Evolutionary conservation across 2,113 vertebrate genomes (phyloP).

Genomic region (Chloroceryle aenea): DNA sequence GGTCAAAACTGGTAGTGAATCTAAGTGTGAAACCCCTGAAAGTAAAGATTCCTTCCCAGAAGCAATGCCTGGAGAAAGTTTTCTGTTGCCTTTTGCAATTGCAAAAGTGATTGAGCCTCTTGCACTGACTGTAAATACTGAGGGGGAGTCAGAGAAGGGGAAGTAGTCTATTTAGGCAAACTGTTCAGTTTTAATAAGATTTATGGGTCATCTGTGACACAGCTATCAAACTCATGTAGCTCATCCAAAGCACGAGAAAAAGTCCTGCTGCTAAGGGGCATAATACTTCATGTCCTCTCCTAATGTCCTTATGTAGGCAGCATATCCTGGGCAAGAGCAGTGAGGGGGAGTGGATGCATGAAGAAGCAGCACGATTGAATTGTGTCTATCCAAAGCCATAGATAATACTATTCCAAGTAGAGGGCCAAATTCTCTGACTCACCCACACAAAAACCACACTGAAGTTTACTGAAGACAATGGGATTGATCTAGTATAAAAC

Average conservation of each 20-base stretch:
- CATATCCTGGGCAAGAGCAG: neutral
- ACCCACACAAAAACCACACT: neutral
- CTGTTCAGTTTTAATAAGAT: neutral
- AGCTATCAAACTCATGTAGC: neutral
- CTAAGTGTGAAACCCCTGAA: neutral
- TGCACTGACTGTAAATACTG: neutral
- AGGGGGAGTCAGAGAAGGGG: neutral
- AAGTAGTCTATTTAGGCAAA: neutral
- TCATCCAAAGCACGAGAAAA: neutral
- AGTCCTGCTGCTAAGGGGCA: neutral
- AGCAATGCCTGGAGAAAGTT: neutral
- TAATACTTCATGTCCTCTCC: neutral
- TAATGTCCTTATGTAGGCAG: neutral
- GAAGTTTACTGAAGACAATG: neutral
- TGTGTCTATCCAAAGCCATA: neutral
- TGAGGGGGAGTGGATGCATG: neutral
- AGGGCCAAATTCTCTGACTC: slow-evolving; percentile 41
- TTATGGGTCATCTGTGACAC: neutral
- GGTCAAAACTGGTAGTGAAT: neutral
- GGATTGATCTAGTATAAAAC: neutral
- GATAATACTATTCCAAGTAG: neutral
- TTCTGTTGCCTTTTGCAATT: neutral
- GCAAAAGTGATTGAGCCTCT: neutral
- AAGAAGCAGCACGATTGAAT: neutral
- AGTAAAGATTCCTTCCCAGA: neutral